Conservation (phyloP, 1,140 invertebrate species). For the Lasioglossum baleicum region DNA sequence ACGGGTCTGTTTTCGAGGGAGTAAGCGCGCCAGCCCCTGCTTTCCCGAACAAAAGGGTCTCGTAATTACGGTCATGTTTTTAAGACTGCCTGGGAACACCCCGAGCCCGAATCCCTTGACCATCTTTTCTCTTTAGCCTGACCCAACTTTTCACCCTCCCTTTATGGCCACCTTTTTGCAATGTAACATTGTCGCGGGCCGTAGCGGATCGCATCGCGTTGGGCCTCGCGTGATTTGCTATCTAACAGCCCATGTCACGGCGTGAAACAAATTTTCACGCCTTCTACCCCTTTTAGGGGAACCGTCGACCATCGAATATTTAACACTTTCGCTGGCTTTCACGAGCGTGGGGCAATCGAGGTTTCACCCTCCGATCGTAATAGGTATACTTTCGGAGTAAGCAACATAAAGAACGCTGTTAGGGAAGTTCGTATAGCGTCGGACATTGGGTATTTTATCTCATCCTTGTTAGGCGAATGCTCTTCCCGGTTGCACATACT, state of each 20-base stretch:
- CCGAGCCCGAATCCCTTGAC: slow-evolving; percentile 14
- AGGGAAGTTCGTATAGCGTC: too few relatives aligned
- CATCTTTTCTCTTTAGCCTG: slow-evolving; percentile 6
- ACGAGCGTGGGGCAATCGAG: too few relatives aligned
- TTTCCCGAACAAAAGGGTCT: slow-evolving; percentile 34
- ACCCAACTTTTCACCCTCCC: background rate
- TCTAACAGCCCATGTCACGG: background rate
- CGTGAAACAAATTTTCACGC: slow-evolving; percentile 20
- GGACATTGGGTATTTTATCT: too few relatives aligned
- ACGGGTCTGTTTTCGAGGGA: slow-evolving; percentile 44
- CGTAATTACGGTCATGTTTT: slow-evolving; percentile 58
- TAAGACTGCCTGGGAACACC: slow-evolving; percentile 21
- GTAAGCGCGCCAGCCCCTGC: background rate
- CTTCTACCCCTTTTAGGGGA: background rate
- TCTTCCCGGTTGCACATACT: too few relatives aligned
- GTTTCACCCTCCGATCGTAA: too few relatives aligned
- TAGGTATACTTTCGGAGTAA: too few relatives aligned
- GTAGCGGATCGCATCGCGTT: background rate
- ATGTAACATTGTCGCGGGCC: background rate
- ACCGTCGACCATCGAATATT: background rate
- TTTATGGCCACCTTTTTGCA: slow-evolving; percentile 6
- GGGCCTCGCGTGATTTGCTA: slow-evolving; percentile 26
- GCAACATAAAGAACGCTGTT: too few relatives aligned
- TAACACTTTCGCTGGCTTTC: background rate
- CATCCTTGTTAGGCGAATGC: too few relatives aligned